Conservation (phyloP, 1,140 invertebrate genomes). For the Centruroides vittatus region DNA sequence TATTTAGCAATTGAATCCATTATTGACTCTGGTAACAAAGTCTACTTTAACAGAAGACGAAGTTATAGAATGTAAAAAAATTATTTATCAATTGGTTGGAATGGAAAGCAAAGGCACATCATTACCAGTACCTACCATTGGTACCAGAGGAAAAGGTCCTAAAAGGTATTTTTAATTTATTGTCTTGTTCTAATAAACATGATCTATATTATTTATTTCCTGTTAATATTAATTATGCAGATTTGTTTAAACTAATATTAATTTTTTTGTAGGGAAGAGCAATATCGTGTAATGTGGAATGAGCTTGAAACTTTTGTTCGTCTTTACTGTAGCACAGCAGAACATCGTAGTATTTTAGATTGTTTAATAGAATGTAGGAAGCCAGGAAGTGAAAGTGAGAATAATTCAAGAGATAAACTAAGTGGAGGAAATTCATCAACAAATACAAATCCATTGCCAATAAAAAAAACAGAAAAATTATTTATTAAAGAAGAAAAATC, state of each 20-base stretch:
- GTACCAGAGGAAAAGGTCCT: conserved; percentile 33
- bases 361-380: conserved; percentile 65
- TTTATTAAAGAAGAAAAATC: background rate
- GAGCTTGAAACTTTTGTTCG: conserved; percentile 74
- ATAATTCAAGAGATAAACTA: too few relatives aligned
- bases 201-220: too few relatives aligned
- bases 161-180: conserved; percentile 22
- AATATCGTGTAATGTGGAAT: conserved; percentile 74
- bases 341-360: conserved; percentile 62
- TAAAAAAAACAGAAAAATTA: background rate
- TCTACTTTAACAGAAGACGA: conserved; percentile 71
- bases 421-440: background rate
- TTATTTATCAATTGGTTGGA: conserved; percentile 60
- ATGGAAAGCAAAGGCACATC: conserved; percentile 72
- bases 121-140: conserved; percentile 45
- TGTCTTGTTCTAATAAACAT: conserved; percentile 5
- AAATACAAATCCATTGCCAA: background rate
- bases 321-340: conserved; percentile 49
- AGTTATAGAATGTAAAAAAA: conserved; percentile 71
- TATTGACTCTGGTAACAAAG: conserved; percentile 62
- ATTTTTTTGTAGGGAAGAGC: conserved; percentile 50
- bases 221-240: too few relatives aligned
- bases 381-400: conserved; percentile 15
- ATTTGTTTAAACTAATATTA: background rate
- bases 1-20: conserved; percentile 58